Percentiles rank a stretch among this genome's conserved stretches.
These are phyloP conservation scores for Holotrichia oblita DNA, from an alignment of 1,140 invertebrate species.

Conservation along the genomic window DNA sequence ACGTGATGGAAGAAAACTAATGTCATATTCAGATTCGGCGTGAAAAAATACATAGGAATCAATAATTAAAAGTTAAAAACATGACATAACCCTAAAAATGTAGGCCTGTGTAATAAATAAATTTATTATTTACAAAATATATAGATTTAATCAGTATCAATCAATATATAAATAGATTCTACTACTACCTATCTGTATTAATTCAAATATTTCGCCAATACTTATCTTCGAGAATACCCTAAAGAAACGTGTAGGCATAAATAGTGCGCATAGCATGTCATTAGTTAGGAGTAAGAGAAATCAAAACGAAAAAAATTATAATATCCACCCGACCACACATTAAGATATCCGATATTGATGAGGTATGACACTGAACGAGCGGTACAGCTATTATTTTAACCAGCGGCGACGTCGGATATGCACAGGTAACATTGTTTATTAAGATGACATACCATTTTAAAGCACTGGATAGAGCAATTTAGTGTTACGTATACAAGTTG, in stretches of 20 bases:
- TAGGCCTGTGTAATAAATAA: too few species aligned
- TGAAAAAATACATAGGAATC: too few species aligned
- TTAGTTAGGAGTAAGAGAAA: conserved; percentile 14
- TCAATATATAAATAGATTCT: too few species aligned
- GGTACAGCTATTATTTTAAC: conserved; percentile 46
- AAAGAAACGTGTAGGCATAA: not conserved
- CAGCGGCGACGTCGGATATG: conserved; percentile 19
- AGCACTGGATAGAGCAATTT: conserved; percentile 26
- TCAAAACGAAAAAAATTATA: conserved; percentile 15
- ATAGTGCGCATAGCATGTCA: not conserved
- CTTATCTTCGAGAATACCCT: not conserved
- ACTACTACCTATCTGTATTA: too few species aligned
- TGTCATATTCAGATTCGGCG: too few species aligned
- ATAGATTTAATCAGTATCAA: too few species aligned
- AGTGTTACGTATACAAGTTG: not conserved
- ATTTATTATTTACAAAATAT: too few species aligned
- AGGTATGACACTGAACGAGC: conserved; percentile 47
- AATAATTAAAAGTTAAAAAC: too few species aligned
- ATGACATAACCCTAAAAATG: too few species aligned
- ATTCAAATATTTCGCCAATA: too few species aligned
- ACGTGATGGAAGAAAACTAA: too few species aligned
- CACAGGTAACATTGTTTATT: conserved; percentile 46
- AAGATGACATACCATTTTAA: conserved; percentile 47
- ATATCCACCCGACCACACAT: conserved; percentile 47
- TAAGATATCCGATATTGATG: conserved; percentile 51